Evolutionary conservation across 2,888 invertebrate species (phyloP).

Genomic region (Nymphalis polychloros): DNA sequence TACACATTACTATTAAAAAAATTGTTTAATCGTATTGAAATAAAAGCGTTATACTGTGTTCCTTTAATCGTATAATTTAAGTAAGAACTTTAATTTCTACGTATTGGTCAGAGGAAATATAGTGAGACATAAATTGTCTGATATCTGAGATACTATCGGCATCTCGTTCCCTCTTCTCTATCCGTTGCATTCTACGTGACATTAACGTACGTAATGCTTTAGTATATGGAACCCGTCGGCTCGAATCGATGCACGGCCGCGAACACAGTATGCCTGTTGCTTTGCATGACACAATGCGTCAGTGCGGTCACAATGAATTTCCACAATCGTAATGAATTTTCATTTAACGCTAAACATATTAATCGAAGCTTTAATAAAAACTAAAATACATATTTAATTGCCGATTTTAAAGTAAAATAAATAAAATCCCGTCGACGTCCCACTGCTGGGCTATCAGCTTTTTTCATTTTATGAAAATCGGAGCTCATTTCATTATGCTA

Average conservation of each 20-base stretch:
- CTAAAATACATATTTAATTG: no score
- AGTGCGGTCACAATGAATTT: background rate
- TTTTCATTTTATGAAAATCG: no score
- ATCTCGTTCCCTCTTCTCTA: background rate
- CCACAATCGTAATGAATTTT: slow-evolving; percentile 5
- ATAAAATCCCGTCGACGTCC: no score
- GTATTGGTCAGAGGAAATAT: background rate
- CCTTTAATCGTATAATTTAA: no score
- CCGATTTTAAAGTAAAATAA: no score
- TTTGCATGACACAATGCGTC: slow-evolving; percentile 2
- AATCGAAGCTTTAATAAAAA: no score
- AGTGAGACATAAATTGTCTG: background rate
- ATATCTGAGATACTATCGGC: background rate
- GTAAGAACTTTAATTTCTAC: no score
- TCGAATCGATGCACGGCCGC: slow-evolving; percentile 8
- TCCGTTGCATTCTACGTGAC: background rate
- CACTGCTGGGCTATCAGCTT: no score
- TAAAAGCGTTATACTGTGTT: no score
- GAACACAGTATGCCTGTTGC: slow-evolving; percentile 2
- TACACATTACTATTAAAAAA: no score
- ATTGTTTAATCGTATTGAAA: no score
- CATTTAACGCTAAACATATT: background rate
- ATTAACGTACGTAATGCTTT: background rate
- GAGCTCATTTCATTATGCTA: no score
- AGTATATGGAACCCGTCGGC: background rate